A percentile compares a stretch with the other conserved stretches of the same genome.
Conservation (phyloP, 2,888 invertebrate species). For the Entomobrya multifasciata region DNA sequence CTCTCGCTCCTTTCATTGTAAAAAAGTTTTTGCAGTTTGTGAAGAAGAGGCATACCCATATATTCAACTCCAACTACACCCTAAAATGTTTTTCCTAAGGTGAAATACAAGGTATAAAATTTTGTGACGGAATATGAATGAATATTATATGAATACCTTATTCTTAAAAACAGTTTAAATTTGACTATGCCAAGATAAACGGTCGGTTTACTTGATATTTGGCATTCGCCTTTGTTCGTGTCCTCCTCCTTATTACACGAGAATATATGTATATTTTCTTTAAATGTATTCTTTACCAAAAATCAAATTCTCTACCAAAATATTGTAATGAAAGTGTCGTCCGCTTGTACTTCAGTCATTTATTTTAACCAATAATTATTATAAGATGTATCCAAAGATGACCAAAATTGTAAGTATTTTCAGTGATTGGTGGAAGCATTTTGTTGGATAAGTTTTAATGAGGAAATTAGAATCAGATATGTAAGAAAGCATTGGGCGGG, state of each 20-base stretch:
- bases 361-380: constrained; percentile 13
- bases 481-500: too few relatives aligned
- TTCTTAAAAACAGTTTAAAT: neutral
- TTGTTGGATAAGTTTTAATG: neutral
- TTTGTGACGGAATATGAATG: neutral
- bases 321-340: neutral
- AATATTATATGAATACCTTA: neutral
- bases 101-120: constrained; percentile 6
- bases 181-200: constrained; percentile 31
- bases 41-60: constrained; percentile 26
- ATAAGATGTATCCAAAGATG: neutral
- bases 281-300: too few relatives aligned
- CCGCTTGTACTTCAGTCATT: constrained; percentile 2
- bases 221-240: constrained; percentile 38
- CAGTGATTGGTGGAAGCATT: too few relatives aligned
- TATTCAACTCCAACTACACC: constrained; percentile 41
- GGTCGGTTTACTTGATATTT: constrained; percentile 28
- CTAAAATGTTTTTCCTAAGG: neutral
- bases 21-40: constrained; percentile 31
- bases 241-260: constrained; percentile 35
- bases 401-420: too few relatives aligned
- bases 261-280: constrained; percentile 21
- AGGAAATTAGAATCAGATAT: neutral
- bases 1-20: constrained; percentile 5
- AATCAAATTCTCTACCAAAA: neutral